phyloP scores from a whole-genome alignment of 2,797 vertebrate species.

The Setipinna tenuifilis region DNA sequence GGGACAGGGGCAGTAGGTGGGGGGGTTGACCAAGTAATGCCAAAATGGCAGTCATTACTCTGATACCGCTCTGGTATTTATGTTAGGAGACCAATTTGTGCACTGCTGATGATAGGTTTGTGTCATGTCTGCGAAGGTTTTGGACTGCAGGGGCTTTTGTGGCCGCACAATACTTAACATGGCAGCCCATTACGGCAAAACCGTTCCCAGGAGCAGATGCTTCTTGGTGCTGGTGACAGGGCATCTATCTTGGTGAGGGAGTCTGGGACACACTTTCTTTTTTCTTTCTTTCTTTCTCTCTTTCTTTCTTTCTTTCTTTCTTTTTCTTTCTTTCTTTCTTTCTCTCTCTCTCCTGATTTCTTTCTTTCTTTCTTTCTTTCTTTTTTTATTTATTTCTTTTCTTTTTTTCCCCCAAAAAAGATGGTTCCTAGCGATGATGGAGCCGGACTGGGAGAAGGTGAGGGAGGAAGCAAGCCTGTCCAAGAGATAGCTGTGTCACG shows the following conservation, averaged over 20 bases:
- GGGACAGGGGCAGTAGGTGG: background rate
- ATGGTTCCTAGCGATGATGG: background rate
- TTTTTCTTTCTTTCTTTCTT: background rate
- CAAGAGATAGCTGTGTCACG: slow-evolving; percentile 27
- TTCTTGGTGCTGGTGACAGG: slow-evolving; percentile 18
- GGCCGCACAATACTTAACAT: slow-evolving; percentile 17
- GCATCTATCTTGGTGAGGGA: slow-evolving; percentile 19
- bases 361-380: background rate
- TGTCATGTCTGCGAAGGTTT: slow-evolving; percentile 15
- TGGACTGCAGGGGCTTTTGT: slow-evolving; percentile 5
- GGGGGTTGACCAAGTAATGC: background rate
- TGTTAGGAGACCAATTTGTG: slow-evolving; percentile 23
- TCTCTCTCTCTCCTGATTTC: background rate
- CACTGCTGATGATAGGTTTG: slow-evolving; percentile 22
- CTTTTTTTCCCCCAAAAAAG: background rate
- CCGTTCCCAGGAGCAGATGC: slow-evolving; percentile 1
- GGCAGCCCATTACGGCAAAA: background rate
- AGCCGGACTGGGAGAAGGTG: background rate
- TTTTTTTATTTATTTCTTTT: background rate
- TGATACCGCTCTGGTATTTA: slow-evolving; percentile 26
- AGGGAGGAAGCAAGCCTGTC: background rate
- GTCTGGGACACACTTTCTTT: slow-evolving; percentile 4
- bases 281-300: background rate
- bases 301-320: background rate
- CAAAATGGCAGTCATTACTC: slow-evolving; percentile 23